Evolutionary conservation across 2,888 invertebrate species (phyloP).

Genomic region (Ochropleura plecta): DNA sequence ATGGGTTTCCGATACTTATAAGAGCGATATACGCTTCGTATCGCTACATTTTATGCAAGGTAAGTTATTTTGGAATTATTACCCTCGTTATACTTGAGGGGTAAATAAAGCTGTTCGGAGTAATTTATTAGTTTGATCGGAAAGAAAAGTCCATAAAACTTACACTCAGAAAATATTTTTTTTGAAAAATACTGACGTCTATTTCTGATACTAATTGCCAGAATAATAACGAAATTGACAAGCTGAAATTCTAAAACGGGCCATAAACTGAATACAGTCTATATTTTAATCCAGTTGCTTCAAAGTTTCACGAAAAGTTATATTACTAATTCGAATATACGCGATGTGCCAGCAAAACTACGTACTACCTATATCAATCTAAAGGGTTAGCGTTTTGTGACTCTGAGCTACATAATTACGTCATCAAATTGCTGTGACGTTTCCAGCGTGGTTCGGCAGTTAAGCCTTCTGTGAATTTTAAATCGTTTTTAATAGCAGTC

Average conservation of each 20-base stretch:
- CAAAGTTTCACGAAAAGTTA: slow-evolving; percentile 20
- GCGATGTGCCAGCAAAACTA: slow-evolving; percentile 12
- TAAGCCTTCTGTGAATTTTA: slow-evolving; percentile 89
- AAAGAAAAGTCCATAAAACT: slow-evolving; percentile 1
- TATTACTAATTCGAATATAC: slow-evolving; percentile 17
- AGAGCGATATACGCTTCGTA: slow-evolving; percentile 82
- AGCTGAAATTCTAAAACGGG: slow-evolving; percentile 1
- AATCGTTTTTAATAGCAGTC: slow-evolving; percentile 87
- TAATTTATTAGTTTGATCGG: slow-evolving; percentile 46
- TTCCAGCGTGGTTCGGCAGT: slow-evolving; percentile 77
- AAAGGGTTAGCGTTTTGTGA: slow-evolving; percentile 79
- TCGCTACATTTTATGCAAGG: slow-evolving; percentile 82
- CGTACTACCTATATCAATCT: slow-evolving; percentile 19
- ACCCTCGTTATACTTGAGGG: slow-evolving; percentile 70
- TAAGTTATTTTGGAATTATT: slow-evolving; percentile 82
- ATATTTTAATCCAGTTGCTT: slow-evolving; percentile 14
- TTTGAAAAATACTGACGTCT: background rate
- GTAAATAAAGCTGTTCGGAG: slow-evolving; percentile 66
- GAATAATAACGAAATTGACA: slow-evolving; percentile 1
- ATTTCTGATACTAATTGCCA: background rate
- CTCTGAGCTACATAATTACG: slow-evolving; percentile 83
- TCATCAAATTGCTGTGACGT: slow-evolving; percentile 84
- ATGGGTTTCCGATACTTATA: slow-evolving; percentile 90
- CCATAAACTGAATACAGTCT: background rate
- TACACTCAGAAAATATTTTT: background rate